Base-by-base conservation (phyloP, 2,888 invertebrate species). In the Hedychridium roseum region DNA sequence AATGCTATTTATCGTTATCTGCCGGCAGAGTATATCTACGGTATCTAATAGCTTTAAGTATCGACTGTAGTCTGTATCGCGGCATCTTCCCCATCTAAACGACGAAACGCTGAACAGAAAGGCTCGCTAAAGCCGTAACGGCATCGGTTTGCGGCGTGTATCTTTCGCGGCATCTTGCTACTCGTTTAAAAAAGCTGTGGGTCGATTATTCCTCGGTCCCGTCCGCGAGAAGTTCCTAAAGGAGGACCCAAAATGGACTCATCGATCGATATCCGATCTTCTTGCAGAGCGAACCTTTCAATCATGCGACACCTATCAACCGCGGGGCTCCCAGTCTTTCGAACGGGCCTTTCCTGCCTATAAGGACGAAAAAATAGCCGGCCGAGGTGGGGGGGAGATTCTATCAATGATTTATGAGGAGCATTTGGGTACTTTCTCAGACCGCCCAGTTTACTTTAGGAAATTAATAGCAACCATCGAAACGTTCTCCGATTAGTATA, bases 221-320 rank as follows among this genome's bases (percentile, higher is more conserved):
- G 23, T 42, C 50, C 37, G 26, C 45, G 46, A 39, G 38, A 32
- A 34, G 57, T 57, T 47, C 43, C 43, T 35, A 46, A 28, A 46
- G 43, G 43, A 35, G 32, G 51, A 37, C 43, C 57, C 64, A 55
- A 65, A 68, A 68, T 68, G 67, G 60, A 68, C 71, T 70, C 71
- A 70, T 71, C 71, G 71, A 71, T 68, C 67, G 71, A 70, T 66
- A 65, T 56, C 56, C 65, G 66, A 65, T 70, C 67, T 46, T 52
- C 50, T 58, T 49, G 53, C 57, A 50, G 46, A 63, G 52, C 57
- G 50, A 69, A 68, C 66, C 69, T 68, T 71, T 73, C 71, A 70
- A 72, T 73, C 71, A 71, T 64, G 67, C 68, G 70, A 74, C 72
- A 72, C 66, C 65, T 66, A 61, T 64, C 61, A 60, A 54, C 45